Percentiles rank a stretch among this genome's conserved stretches.
phyloP scores from a whole-genome alignment of 92 coral and sea anemone species.

The Anthopleura xanthogrammica region DNA sequence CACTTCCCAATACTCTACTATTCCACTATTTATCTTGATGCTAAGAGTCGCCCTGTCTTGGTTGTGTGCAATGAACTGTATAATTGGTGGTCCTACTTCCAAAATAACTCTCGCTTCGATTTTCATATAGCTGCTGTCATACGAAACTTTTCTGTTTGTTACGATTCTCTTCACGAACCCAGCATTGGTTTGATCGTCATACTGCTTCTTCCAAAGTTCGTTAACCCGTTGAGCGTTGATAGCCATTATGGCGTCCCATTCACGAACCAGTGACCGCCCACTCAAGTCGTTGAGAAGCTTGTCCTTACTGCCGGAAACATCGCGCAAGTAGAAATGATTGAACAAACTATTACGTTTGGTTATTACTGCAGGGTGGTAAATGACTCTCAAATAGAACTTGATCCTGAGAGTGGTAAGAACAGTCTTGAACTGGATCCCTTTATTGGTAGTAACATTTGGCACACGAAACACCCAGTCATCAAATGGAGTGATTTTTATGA shows the following conservation, averaged over 20 bases:
- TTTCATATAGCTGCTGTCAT: slow-evolving; percentile 15
- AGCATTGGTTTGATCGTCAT: slow-evolving; percentile 29
- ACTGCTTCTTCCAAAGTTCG: slow-evolving; percentile 35
- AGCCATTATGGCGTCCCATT: slow-evolving; percentile 46
- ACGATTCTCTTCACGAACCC: slow-evolving; percentile 24
- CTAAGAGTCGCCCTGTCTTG: slow-evolving; percentile 39
- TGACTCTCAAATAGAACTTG: slow-evolving; percentile 28
- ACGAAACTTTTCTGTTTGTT: slow-evolving; percentile 10
- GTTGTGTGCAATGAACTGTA: slow-evolving; percentile 33
- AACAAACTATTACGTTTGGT: slow-evolving; percentile 1
- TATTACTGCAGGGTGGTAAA: slow-evolving; percentile 21
- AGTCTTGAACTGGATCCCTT: slow-evolving; percentile 27
- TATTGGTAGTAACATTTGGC: slow-evolving; percentile 35
- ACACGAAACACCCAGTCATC: slow-evolving; percentile 37
- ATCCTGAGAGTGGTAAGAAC: slow-evolving; percentile 29
- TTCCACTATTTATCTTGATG: slow-evolving; percentile 20
- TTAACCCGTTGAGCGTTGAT: slow-evolving; percentile 35
- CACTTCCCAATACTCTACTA: slow-evolving; percentile 25
- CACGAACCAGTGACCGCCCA: slow-evolving; percentile 40
- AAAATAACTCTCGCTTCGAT: slow-evolving; percentile 26
- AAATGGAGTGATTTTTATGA: slow-evolving; percentile 36
- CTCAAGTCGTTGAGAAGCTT: slow-evolving; percentile 24
- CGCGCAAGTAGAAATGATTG: background rate
- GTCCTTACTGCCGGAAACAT: slow-evolving; percentile 29
- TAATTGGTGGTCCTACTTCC: slow-evolving; percentile 22